phyloP scores from a whole-genome alignment of 2,113 vertebrate genomes.

The Dasyurus viverrinus region DNA sequence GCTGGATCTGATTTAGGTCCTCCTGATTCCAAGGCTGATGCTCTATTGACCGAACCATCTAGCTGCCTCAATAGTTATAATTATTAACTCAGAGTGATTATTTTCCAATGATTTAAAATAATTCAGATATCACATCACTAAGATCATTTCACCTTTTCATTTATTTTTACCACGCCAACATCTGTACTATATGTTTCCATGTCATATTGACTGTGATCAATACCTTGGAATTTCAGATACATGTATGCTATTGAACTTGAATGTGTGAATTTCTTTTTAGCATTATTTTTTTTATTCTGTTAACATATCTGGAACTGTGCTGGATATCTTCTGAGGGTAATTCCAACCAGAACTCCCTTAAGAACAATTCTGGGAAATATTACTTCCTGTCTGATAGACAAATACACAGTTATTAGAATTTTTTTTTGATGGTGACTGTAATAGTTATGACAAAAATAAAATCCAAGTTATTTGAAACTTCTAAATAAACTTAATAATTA shows the following conservation, averaged over 20 bases:
- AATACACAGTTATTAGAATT: neutral
- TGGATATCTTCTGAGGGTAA: constrained; percentile 48
- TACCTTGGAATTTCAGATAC: neutral
- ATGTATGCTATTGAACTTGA: neutral
- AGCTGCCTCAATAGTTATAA: neutral
- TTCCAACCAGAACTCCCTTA: neutral
- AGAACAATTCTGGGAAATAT: neutral
- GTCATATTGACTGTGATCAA: neutral
- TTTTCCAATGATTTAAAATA: neutral
- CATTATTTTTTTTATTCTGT: neutral
- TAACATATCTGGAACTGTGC: constrained; percentile 28
- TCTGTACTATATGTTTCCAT: neutral
- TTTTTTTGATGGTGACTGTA: neutral
- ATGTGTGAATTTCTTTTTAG: neutral
- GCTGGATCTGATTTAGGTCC: no score
- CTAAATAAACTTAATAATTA: neutral
- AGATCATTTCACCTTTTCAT: neutral
- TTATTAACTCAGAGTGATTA: neutral
- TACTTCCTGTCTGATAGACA: neutral
- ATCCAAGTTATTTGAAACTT: neutral
- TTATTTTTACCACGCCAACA: constrained; percentile 6
- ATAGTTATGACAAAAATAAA: neutral
- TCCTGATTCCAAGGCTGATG: no score
- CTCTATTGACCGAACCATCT: no score
- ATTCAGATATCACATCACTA: neutral